These are phyloP conservation scores for Philereme transversata DNA, from an alignment of 2,888 invertebrate species.

Conservation along the genomic window DNA sequence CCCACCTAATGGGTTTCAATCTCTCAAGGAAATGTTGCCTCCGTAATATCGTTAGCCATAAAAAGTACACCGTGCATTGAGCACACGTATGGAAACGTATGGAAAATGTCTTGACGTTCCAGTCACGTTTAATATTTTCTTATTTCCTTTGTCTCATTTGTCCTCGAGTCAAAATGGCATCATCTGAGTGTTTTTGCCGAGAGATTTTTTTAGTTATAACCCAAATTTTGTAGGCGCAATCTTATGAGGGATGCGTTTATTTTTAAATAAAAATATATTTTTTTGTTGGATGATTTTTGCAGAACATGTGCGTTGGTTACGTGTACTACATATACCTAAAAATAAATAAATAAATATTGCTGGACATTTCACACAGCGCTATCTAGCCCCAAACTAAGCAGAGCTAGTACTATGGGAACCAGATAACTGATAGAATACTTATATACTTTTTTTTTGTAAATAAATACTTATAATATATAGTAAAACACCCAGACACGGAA, in stretches of 20 bases:
- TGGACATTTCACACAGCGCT: too few relatives aligned
- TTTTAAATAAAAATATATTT: slow-evolving; percentile 25
- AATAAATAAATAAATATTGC: too few relatives aligned
- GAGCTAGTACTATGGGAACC: too few relatives aligned
- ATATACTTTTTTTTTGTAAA: too few relatives aligned
- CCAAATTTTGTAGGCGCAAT: slow-evolving; percentile 43
- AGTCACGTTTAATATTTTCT: slow-evolving; percentile 83
- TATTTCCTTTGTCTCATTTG: slow-evolving; percentile 81
- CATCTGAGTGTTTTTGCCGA: slow-evolving; percentile 64
- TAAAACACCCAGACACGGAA: too few relatives aligned
- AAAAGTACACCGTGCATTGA: slow-evolving; percentile 54
- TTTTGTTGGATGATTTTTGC: not conserved
- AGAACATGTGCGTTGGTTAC: too few relatives aligned
- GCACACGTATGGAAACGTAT: slow-evolving; percentile 63
- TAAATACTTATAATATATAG: too few relatives aligned
- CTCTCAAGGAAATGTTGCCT: slow-evolving; percentile 26
- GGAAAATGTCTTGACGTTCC: slow-evolving; percentile 69
- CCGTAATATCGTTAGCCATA: slow-evolving; percentile 29
- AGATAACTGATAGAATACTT: too few relatives aligned
- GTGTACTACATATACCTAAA: too few relatives aligned
- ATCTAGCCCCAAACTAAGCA: too few relatives aligned
- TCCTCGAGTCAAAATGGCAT: slow-evolving; percentile 73
- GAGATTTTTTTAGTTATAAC: slow-evolving; percentile 47
- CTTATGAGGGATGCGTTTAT: slow-evolving; percentile 37
- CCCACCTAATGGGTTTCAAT: slow-evolving; percentile 23